Evolutionary conservation across 2,888 invertebrate genomes (phyloP).

Genomic region (Sphaerophoria taeniata): DNA sequence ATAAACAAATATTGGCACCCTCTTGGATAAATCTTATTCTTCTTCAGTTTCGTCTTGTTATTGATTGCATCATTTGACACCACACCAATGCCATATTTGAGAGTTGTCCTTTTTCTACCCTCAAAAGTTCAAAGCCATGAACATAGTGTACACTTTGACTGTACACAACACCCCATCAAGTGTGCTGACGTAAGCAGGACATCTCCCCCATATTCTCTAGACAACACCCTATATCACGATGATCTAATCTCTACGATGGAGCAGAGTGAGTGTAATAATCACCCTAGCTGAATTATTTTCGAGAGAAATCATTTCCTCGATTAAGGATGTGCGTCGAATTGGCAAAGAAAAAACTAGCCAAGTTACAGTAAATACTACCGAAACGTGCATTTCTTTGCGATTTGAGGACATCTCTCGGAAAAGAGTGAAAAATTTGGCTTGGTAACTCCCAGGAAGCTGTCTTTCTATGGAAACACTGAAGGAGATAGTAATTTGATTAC

Average conservation of each 20-base stretch:
- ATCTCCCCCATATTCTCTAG: slow-evolving; percentile 15
- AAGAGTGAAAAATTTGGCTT: slow-evolving; percentile 39
- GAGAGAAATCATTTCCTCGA: slow-evolving; percentile 43
- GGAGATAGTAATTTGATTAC: slow-evolving; percentile 54
- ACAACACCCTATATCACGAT: slow-evolving; percentile 63
- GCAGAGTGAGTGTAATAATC: slow-evolving; percentile 52
- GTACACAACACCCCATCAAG: slow-evolving; percentile 17
- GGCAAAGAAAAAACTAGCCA: neutral
- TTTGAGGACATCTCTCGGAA: slow-evolving; percentile 42
- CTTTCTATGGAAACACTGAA: neutral
- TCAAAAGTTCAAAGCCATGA: slow-evolving; percentile 21
- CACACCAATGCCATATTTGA: neutral
- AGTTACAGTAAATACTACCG: slow-evolving; percentile 5
- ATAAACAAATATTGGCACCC: slow-evolving; percentile 68
- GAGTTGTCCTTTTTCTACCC: slow-evolving; percentile 38
- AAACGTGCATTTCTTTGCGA: slow-evolving; percentile 46
- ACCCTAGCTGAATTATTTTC: slow-evolving; percentile 36
- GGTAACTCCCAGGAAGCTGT: neutral
- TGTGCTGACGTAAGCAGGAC: slow-evolving; percentile 45
- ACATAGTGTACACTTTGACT: neutral
- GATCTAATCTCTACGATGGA: slow-evolving; percentile 65
- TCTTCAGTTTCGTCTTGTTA: neutral
- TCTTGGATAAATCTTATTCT: slow-evolving; percentile 65
- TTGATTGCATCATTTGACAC: slow-evolving; percentile 23
- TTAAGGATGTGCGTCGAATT: slow-evolving; percentile 57